Base-by-base conservation (phyloP, 2,113 vertebrate genomes). In the Hippocampus comes region DNA sequence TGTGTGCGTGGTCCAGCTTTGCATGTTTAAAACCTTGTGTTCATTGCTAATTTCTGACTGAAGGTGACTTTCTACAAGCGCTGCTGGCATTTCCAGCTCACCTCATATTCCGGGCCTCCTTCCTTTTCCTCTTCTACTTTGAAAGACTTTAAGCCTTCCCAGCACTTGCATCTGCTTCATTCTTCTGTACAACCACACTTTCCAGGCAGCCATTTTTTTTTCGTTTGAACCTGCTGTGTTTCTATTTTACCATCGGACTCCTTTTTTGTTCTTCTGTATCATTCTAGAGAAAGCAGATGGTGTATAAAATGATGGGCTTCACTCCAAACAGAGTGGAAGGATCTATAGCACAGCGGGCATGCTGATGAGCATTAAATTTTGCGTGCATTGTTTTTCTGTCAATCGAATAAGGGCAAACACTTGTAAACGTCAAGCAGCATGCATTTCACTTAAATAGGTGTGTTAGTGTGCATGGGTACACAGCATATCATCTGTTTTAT, bases 301-400 rank as follows among this genome's bases (percentile, higher is more conserved):
- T 38, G 34, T 38, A 38, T 67, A 78, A 81, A 75, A 74, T 75
- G 78, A 80, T 65, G 69, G 71, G 67, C 68, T 56, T 77, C 20
- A 63, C 70, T 79, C 75, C 79, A 80, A 78, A 67, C 46, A 34
- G 30, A 70, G 78, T 64, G 71, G 56, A 73, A 78, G 78, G 81
- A 89, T 82, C 79, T 79, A 83, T 82, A 77, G 75, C 69, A 7
- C 57, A 14, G 68, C 65, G 14, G 81, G 79, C 73, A 72, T 77
- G 73, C 72, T 88, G 84, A 86, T 86, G 85, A 82, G 83, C 72
- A 84, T 86, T 86, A 84, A 73, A 83, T 75, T 88, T 78, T 72
- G 56, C 82, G 82, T 80, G 75, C 83, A 82, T 80, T 82, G 85
- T 83, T 63, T 63, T 59, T 70, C 71, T 70, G 82, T 87, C 87